Evolutionary conservation across 1,140 invertebrate genomes (phyloP), one percentile per base, ranked within the genome.

Genomic region (Drosophila pectinifera): DNA sequence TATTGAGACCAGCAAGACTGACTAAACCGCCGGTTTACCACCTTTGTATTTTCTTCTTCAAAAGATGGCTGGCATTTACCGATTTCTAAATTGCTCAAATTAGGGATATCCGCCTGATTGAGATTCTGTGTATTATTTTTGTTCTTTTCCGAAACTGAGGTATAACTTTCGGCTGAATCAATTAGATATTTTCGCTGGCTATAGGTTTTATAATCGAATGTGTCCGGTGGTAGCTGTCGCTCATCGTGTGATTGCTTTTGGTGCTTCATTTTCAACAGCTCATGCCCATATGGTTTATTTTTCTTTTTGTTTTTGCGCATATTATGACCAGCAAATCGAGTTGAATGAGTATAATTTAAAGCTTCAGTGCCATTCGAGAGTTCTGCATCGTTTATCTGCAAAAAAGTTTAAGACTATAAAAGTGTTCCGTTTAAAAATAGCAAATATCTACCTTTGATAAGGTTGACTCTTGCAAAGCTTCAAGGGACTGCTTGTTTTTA

Each of bases 401-500:
- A 41, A 26, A 2, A n/a, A n/a, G 14, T 4, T 7, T 1, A 14
- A 14, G 10, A 16, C n/a, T 46, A 10, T 16, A 16, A 0, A n/a
- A n/a, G n/a, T n/a, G n/a, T n/a, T n/a, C 5, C 1, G 18, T 34
- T 10, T 2, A 14, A n/a, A n/a, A n/a, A 3, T 2, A n/a, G 5
- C 0, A 3, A 3, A n/a, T 14, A 24, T 13, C 5, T 56, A 75
- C 73, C 58, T 74, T 74, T 14, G 45, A 49, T 49, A 55, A 31
- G 36, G 64, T 64, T 31, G 53, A 56, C 34, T 34, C 51, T n/a
- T 74, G 98, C 18, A 56, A 57, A 18, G 16, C 39, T 5, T 56
- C 45, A 8, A 24, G 8, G 16, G 42, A 20, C 5, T 98, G 95
- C 96, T 75, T 51, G n/a, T 51, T 75, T 28, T 75, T 75, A 28